Base-by-base conservation (phyloP, 2,113 vertebrate species). In the Ursus arctos region DNA sequence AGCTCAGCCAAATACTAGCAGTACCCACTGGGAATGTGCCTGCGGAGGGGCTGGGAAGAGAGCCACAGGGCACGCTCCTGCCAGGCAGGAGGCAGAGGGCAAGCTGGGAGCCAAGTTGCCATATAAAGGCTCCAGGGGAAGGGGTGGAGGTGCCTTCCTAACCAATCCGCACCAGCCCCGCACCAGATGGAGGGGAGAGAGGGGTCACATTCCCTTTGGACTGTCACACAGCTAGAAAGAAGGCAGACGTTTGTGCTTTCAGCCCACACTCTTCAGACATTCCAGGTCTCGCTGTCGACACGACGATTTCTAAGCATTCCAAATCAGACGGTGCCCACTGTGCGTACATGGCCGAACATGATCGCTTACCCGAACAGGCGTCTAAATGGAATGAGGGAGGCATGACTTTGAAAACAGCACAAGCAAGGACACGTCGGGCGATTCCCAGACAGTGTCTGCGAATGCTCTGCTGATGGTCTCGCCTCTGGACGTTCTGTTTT, bases 1-100 rank as follows among this genome's bases (percentile, higher is more conserved):
- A 74, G 71, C 67, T 26, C 63, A 77, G 97, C 92, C 98, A 94
- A 95, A 65, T 0, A 65, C 65, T 96, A 84, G 12, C 36, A 10
- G 91, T 43, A 47, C 82, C 95, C 92, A 28, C 92, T 92, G 97
- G 94, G 95, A 96, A 96, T n/a, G 96, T 55, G 97, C 95, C 92
- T 71, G 93, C 72, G 5, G 93, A 95, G 82, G 89, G 91, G 13
- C 95, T 33, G 91, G 97, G 97, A 92, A 94, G 95, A 84, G 3
- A 86, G 96, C 96, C 97, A 95, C 28, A 53, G 84, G 92, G 59
- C 33, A 19, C 0, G 2, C 67, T 89, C 72, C 96, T 89, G 87
- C 96, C 95, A 92, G 85, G 59, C 88, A 53, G 81, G 88, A 95
- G 91, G 95, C 77, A n/a, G 72, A 86, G 92, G 88, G 84, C 0